Base-by-base conservation (phyloP, 2,113 vertebrate genomes). In the Spilogale gracilis region DNA sequence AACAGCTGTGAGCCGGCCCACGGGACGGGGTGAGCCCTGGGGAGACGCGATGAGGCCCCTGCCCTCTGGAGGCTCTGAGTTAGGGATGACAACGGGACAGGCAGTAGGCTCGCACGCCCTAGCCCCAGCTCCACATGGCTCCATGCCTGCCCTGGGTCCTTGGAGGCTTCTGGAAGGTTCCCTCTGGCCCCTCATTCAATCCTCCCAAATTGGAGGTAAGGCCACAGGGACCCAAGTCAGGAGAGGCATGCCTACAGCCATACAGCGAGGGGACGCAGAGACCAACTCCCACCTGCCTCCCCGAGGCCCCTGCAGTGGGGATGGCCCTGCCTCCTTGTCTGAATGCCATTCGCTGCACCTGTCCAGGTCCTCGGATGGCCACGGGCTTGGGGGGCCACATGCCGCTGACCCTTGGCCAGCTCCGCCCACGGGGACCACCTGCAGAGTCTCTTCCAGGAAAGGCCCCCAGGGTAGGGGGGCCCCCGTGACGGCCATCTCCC, bases 251-350 rank as follows among this genome's bases (percentile, higher is more conserved):
- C 73, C 23, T 45, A 48, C 23, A 27, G 73, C 23, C 45, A 27
- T 25, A 7, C 45, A 27, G 23, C 6, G 6, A 27, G 73, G 73
- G 73, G 23, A 48, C 38, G 9, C 21, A 48, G 45, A 16, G 27
- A 32, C 14, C 17, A 11, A 9, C 32, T 9, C 9, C 30, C 7
- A 4, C 83, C 79, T 1, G 0, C 9, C 43, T 1, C 30, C 48
- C 21, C 0, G 2, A 32, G 60, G 30, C 58, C 18, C 3, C 21
- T 45, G 21, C 50, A 38, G 38, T 18, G 23, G 80, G 52, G 23
- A 2, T 3, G 0, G 3, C 25, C 45, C 21, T 21, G 2, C 16
- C 45, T 65, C 45, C 83, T 0, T 6, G 0, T 38, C 14, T 18
- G 86, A 80, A 5, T 63, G 25, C 32, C 16, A 13, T 43, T 38